Conservation (phyloP, 2,888 invertebrate genomes). For the Protophormia terraenovae region DNA sequence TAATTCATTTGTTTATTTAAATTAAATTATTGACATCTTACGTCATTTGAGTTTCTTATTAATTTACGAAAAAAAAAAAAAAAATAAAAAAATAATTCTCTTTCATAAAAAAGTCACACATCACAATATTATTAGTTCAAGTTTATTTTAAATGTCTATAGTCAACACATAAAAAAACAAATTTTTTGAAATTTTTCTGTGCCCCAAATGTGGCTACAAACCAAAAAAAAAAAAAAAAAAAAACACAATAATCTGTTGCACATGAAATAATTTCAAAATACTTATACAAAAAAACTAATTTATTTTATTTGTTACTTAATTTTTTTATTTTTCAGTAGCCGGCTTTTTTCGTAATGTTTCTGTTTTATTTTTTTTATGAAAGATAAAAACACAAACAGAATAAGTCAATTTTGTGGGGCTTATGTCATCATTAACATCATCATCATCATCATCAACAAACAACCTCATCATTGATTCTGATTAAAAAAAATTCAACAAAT, state of each 20-base stretch:
- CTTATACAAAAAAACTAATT: background rate
- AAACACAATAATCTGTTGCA: background rate
- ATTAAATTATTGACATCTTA: background rate
- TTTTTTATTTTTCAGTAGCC: conserved; percentile 24
- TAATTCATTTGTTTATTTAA: background rate
- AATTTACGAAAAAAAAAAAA: background rate
- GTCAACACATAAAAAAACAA: background rate
- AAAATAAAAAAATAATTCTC: background rate
- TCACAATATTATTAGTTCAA: conserved; percentile 41
- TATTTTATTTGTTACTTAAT: conserved; percentile 26
- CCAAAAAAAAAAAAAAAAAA: background rate
- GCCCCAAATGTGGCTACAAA: background rate
- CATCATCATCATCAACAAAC: background rate
- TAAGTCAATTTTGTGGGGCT: conserved; percentile 34
- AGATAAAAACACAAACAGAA: background rate
- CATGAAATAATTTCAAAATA: conserved; percentile 1
- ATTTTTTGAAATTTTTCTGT: background rate
- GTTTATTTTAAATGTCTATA: conserved; percentile 33
- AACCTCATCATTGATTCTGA: background rate
- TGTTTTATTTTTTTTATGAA: background rate
- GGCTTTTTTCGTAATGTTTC: conserved; percentile 7
- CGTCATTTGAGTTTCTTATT: conserved; percentile 29
- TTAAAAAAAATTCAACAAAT: background rate
- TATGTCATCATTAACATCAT: conserved; percentile 59
- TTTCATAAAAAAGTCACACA: conserved; percentile 29